phyloP scores from a whole-genome alignment of 2,888 invertebrate genomes.

The Harmothoe impar region DNA sequence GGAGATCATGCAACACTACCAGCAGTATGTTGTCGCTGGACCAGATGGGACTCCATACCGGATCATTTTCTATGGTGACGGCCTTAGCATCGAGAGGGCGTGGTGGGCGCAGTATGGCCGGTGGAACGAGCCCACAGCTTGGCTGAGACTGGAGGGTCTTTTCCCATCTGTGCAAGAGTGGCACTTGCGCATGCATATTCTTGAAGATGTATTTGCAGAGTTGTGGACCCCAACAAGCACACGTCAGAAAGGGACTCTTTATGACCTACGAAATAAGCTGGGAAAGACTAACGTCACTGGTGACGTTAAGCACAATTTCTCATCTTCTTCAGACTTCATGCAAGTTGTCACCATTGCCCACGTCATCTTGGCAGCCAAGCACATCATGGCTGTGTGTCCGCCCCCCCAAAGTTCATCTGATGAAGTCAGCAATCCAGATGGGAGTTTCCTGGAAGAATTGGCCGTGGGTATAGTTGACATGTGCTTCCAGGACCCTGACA shows the following conservation, averaged over 20 bases:
- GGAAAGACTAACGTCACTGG: neutral
- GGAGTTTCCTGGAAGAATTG: neutral
- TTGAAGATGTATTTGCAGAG: neutral
- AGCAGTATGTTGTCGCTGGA: neutral
- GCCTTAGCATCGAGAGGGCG: neutral
- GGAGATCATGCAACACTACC: neutral
- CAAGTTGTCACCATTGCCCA: neutral
- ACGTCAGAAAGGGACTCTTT: neutral
- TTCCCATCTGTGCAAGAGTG: neutral
- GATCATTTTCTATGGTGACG: neutral
- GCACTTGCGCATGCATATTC: neutral
- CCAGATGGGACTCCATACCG: neutral
- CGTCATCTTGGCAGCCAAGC: neutral
- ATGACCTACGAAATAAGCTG: neutral
- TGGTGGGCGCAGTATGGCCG: neutral
- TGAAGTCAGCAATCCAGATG: too few species aligned
- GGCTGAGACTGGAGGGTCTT: neutral
- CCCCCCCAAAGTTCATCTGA: neutral
- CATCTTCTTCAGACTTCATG: neutral
- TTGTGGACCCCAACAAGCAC: neutral
- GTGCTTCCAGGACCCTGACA: neutral
- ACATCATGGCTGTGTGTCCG: neutral
- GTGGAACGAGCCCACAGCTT: neutral
- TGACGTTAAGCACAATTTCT: neutral
- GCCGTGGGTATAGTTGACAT: neutral